Percentiles rank a stretch among this genome's conserved stretches.
phyloP scores from a whole-genome alignment of 2,797 vertebrate species.

The Eulemur mongoz region DNA sequence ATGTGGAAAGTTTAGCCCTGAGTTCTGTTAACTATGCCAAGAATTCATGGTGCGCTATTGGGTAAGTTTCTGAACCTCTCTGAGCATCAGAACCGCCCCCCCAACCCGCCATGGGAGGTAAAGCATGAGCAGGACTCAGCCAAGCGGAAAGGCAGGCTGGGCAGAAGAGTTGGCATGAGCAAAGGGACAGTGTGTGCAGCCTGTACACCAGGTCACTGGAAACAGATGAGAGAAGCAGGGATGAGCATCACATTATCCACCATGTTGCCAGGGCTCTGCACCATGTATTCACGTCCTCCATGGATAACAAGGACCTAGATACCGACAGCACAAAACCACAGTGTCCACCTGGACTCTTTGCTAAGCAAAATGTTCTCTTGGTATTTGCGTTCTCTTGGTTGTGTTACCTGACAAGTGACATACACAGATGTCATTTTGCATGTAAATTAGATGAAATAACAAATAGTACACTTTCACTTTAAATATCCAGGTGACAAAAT shows the following conservation, averaged over 20 bases:
- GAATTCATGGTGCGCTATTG: not conserved
- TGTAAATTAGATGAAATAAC: not conserved
- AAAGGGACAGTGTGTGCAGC: not conserved
- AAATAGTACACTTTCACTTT: not conserved
- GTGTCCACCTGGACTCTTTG: not conserved
- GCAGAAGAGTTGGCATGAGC: not conserved
- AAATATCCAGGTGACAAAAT: constrained; percentile 14
- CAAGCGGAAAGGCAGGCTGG: not conserved
- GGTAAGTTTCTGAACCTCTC: not conserved
- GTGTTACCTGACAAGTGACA: not conserved
- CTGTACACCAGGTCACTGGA: not conserved
- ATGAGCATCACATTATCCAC: accelerated
- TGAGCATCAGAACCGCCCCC: not conserved
- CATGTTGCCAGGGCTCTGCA: not conserved
- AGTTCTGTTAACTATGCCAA: not conserved
- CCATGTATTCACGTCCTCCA: not conserved
- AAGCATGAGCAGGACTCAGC: not conserved
- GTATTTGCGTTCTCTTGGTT: not conserved
- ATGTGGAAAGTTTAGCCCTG: not conserved
- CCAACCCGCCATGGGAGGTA: not conserved
- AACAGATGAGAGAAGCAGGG: not conserved
- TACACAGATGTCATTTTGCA: not conserved
- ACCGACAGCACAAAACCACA: not conserved
- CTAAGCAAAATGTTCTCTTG: not conserved
- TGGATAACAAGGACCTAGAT: not conserved